Conservation (phyloP, 1,140 invertebrate genomes). For the Agraylea sexmaculata region DNA sequence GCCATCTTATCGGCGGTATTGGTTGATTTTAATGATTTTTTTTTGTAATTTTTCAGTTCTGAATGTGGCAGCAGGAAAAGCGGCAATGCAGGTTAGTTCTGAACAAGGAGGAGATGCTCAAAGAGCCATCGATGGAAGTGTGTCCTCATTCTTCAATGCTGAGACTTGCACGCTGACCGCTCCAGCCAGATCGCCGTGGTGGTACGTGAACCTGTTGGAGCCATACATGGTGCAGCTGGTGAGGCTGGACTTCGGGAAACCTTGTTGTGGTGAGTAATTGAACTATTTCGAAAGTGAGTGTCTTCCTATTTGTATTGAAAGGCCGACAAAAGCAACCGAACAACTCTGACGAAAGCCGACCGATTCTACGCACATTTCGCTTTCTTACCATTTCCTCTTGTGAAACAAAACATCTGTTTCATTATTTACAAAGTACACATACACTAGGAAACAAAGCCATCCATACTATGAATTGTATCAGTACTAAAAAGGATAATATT, state of each 20-base stretch:
- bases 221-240: conserved; percentile 93
- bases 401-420: background rate
- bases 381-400: background rate
- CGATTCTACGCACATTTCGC: background rate
- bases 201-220: conserved; percentile 90
- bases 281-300: background rate
- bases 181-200: conserved; percentile 75
- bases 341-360: no score
- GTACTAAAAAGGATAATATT: no score
- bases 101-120: conserved; percentile 77
- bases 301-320: no score
- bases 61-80: conserved; percentile 91
- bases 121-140: conserved; percentile 83
- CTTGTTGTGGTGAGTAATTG: conserved; percentile 70
- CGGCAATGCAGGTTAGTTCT: conserved; percentile 86
- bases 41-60: conserved; percentile 58
- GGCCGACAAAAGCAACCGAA: no score
- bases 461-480: background rate
- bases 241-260: conserved; percentile 80
- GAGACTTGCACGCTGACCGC: conserved; percentile 83
- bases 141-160: conserved; percentile 64
- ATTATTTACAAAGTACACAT: no score
- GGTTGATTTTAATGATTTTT: conserved; percentile 2
- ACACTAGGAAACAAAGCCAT: no score
- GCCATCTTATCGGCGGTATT: background rate